These are phyloP conservation scores for Plagodis dolabraria DNA, from an alignment of 2,888 invertebrate species.

Conservation along the genomic window DNA sequence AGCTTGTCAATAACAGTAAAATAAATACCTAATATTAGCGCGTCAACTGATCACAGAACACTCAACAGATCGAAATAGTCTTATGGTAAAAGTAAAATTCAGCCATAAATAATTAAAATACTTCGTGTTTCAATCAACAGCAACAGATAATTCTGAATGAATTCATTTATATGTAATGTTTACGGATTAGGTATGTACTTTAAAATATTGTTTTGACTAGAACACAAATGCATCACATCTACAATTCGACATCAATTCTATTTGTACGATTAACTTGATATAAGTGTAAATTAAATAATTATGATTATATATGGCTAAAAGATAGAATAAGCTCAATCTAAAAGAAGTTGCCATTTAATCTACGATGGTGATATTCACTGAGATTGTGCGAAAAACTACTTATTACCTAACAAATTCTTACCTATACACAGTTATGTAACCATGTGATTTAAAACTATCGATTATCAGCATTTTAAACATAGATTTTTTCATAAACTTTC, in stretches of 20 bases:
- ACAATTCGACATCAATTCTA: no score
- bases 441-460: constrained; percentile 1
- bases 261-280: neutral
- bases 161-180: neutral
- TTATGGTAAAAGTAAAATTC: no score
- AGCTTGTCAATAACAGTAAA: neutral
- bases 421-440: no score
- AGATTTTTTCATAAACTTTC: neutral
- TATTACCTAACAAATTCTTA: neutral
- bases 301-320: no score
- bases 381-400: neutral
- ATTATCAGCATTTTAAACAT: neutral
- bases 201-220: neutral
- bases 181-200: neutral
- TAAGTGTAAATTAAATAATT: neutral
- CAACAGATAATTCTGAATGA: neutral
- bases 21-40: neutral
- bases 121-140: no score
- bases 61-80: no score
- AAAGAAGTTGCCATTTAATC: constrained; percentile 1
- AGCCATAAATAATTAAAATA: no score
- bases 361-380: neutral
- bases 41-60: neutral
- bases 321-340: neutral
- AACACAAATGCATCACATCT: neutral